Evolutionary conservation across 2,113 vertebrate species (phyloP), one percentile per base, ranked within the genome.

Genomic region (Suncus etruscus): DNA sequence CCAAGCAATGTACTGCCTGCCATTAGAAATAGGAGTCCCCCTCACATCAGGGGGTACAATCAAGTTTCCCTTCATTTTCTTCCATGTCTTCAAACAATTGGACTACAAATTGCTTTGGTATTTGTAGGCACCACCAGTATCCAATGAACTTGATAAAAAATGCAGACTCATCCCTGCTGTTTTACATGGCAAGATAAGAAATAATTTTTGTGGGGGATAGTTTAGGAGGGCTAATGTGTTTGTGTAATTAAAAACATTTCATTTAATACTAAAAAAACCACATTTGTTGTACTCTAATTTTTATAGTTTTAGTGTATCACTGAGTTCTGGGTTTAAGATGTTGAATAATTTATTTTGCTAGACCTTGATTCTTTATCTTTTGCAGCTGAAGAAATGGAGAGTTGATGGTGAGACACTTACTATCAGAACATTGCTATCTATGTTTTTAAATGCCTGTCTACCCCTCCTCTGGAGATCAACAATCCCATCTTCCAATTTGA

Each of bases 401-500:
- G 9, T 81, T 27, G 51, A 88, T 14, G 82, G 76, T 14, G 3
- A 79, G 54, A 45, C 16, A 74, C 47, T 25, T 47, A 12, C 72
- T 83, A 48, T 50, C 45, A 65, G 72, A 77, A 82, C 3, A 66
- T 66, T 66, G 65, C 65, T 27, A 8, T 10, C 65, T 61, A 18
- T 50, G 47, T 3, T 80, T 14, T 80, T 29, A 74, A 74, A 93
- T 50, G 6, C 31, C 45, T 85, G 11, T 86, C 76, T 78, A 11
- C 58, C 31, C 76, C 75, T 90, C 82, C 68, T 89, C 72, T 80
- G 73, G 76, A 83, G 24, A 89, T 93, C 88, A 76, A 27, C 75
- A 76, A 66, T 70, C n/a, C 10, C 29, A 24, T 86, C 91, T 93
- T 88, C 39, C 83, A 90, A 47, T 88, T 83, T 54, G 76, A 93